Percentiles rank a stretch among this genome's conserved stretches.
phyloP scores from a whole-genome alignment of 1,140 invertebrate species.

The Stenopsyche tienmushanensis region DNA sequence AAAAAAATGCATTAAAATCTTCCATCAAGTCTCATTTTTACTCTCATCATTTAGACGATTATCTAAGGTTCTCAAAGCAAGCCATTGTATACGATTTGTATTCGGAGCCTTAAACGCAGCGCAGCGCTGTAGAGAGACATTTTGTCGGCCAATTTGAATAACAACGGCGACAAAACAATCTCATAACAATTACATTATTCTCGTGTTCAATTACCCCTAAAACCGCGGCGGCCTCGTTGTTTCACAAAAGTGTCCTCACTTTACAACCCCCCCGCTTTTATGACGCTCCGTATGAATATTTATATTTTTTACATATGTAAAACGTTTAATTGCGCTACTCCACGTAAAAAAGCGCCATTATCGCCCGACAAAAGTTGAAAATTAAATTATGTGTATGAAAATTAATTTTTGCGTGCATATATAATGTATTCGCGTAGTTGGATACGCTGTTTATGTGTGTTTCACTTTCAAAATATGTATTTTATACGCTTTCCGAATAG shows the following conservation, averaged over 20 bases:
- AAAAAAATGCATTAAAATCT: too few species aligned
- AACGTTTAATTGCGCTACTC: conserved; percentile 14
- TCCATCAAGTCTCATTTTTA: too few species aligned
- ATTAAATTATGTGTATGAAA: too few species aligned
- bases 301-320: conserved; percentile 25
- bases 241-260: not conserved
- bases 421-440: too few species aligned
- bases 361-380: too few species aligned
- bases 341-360: not conserved
- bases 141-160: conserved; percentile 39
- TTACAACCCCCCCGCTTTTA: not conserved
- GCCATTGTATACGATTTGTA: not conserved
- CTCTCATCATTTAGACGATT: too few species aligned
- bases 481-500: too few species aligned
- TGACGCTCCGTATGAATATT: conserved; percentile 16
- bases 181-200: conserved; percentile 40
- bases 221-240: conserved; percentile 27
- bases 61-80: too few species aligned
- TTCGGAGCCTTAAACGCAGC: too few species aligned
- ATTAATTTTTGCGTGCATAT: too few species aligned
- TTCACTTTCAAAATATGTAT: too few species aligned
- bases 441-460: too few species aligned
- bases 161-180: conserved; percentile 41
- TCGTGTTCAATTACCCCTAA: conserved; percentile 40
- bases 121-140: not conserved